Conservation (phyloP, 2,888 invertebrate genomes). For the Pristionchus japonicus region DNA sequence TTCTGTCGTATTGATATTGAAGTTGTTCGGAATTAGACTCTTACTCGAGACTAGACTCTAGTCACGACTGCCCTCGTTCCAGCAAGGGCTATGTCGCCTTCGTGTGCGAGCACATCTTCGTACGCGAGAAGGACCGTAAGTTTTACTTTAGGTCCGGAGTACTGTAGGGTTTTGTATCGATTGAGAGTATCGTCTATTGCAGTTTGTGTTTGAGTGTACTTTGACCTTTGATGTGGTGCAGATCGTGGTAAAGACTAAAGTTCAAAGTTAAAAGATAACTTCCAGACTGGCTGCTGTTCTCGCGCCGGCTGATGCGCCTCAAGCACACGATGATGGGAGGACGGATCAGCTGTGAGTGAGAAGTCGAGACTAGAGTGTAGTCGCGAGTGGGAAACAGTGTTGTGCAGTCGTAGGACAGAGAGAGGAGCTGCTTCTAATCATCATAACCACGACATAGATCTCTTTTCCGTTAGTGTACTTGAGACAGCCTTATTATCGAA, state of each 20-base stretch:
- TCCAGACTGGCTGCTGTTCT: conserved; percentile 11
- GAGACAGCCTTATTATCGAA: neutral
- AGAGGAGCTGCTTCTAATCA: no score
- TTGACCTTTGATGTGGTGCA: no score
- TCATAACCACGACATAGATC: no score
- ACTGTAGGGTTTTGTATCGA: no score
- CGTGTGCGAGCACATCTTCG: conserved; percentile 23
- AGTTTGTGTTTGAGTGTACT: no score
- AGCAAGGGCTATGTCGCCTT: conserved; percentile 17
- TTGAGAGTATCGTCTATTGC: no score
- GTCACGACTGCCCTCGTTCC: neutral
- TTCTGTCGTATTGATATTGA: no score
- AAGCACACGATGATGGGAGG: conserved; percentile 18
- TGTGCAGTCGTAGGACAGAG: no score
- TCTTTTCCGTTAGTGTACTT: neutral
- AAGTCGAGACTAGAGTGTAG: neutral
- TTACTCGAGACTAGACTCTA: neutral
- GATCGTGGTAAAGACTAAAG: neutral
- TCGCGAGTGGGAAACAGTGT: neutral
- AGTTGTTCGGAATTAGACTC: neutral
- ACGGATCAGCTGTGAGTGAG: neutral
- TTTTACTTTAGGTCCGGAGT: neutral
- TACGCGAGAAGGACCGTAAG: conserved; percentile 3
- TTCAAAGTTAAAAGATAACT: neutral
- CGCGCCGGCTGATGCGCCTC: conserved; percentile 9